Evolutionary conservation across 2,888 invertebrate genomes (phyloP).

Genomic region (Phaonia tiefii): DNA sequence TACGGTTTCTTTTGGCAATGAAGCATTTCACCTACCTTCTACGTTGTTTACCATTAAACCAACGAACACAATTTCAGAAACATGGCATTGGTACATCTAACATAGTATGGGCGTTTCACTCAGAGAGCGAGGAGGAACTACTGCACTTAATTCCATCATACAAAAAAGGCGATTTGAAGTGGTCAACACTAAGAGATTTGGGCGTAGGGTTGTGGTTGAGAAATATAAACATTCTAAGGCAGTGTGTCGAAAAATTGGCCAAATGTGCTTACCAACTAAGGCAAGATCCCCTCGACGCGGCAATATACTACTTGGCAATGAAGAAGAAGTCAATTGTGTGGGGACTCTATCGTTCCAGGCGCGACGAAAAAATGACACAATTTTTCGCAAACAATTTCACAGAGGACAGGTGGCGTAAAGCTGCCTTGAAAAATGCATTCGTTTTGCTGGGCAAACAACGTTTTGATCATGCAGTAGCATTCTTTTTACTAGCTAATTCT

Average conservation of each 20-base stretch:
- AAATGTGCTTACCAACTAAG: slow-evolving; percentile 95
- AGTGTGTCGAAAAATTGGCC: slow-evolving; percentile 95
- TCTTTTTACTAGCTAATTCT: slow-evolving; percentile 97
- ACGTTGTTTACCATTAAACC: slow-evolving; percentile 94
- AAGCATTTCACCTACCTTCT: slow-evolving; percentile 98
- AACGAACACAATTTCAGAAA: slow-evolving; percentile 91
- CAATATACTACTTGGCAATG: slow-evolving; percentile 98
- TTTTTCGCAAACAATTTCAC: slow-evolving; percentile 98
- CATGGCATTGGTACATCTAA: slow-evolving; percentile 94
- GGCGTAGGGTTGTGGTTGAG: slow-evolving; percentile 98
- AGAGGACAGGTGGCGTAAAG: slow-evolving; percentile 97
- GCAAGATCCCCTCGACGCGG: slow-evolving; percentile 98
- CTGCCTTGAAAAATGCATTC: slow-evolving; percentile 98
- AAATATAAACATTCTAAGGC: slow-evolving; percentile 89
- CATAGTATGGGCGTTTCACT: slow-evolving; percentile 99
- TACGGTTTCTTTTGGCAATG: slow-evolving; percentile 97
- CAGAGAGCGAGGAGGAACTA: slow-evolving; percentile 97
- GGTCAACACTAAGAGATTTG: slow-evolving; percentile 94
- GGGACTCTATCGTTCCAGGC: slow-evolving; percentile 94
- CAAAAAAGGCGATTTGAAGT: slow-evolving; percentile 91
- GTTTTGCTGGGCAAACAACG: slow-evolving; percentile 96
- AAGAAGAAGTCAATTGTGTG: slow-evolving; percentile 97
- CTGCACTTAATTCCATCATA: slow-evolving; percentile 93
- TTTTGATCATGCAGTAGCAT: slow-evolving; percentile 98
- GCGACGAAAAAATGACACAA: slow-evolving; percentile 94